Conservation (phyloP, 2,113 vertebrate species). For the Oreochromis aureus region DNA sequence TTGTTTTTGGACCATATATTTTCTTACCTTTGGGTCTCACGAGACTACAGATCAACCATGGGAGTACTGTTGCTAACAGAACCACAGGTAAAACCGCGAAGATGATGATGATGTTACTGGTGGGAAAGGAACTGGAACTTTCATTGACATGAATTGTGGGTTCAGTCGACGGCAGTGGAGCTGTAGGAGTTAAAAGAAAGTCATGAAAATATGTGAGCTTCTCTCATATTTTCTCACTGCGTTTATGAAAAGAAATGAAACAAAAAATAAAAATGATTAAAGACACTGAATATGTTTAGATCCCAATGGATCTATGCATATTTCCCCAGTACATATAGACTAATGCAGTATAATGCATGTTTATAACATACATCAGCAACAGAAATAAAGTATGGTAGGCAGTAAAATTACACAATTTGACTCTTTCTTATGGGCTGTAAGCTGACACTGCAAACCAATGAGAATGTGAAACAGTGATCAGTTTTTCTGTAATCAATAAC, state of each 20-base stretch:
- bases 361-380: not conserved
- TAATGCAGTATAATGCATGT: not conserved
- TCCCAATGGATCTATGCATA: not conserved
- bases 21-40: slow-evolving; percentile 20
- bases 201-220: not conserved
- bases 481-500: not conserved
- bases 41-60: slow-evolving; percentile 12
- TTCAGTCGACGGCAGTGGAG: not conserved
- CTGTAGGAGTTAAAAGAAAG: slow-evolving; percentile 45
- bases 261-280: not conserved
- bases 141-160: rapidly evolving
- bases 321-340: not conserved
- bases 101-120: not conserved
- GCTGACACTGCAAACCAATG: not conserved
- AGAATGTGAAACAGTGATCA: not conserved
- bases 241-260: not conserved
- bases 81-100: slow-evolving; percentile 1
- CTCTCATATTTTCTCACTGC: not conserved
- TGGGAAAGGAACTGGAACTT: not conserved
- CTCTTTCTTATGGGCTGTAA: not conserved
- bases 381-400: not conserved
- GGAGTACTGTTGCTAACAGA: not conserved
- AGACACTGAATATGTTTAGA: not conserved
- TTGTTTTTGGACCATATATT: not conserved
- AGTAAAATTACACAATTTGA: not conserved